Percentiles rank a stretch among this genome's conserved stretches.
Evolutionary conservation across 2,797 vertebrate genomes (phyloP).

Genomic region (Anguilla marmorata): DNA sequence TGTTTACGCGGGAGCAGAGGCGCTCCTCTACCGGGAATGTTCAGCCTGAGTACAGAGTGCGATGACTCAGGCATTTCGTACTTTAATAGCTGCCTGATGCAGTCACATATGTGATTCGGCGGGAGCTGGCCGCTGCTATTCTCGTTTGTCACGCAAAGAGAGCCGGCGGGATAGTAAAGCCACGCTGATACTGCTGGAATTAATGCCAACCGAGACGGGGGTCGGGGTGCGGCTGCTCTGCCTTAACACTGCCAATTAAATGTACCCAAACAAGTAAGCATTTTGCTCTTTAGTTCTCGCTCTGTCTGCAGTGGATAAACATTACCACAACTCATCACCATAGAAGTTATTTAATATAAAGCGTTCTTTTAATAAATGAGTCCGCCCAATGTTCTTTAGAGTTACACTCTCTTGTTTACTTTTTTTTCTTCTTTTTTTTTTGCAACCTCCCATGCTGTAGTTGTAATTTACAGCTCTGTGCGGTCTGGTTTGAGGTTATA

Average conservation of each 20-base stretch:
- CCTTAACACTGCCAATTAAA: not conserved
- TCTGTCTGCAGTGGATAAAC: not conserved
- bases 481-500: not conserved
- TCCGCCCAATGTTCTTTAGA: not conserved
- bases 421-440: not conserved
- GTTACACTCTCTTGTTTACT: conserved; percentile 39
- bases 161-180: conserved; percentile 49
- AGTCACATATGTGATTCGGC: conserved; percentile 56
- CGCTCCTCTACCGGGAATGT: conserved; percentile 64
- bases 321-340: not conserved
- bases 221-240: too few relatives aligned
- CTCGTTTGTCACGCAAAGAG: conserved; percentile 53
- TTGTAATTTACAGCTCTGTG: not conserved
- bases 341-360: not conserved
- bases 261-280: not conserved
- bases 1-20: conserved; percentile 53
- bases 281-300: not conserved
- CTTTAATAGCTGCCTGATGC: conserved; percentile 64
- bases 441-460: not conserved
- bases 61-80: conserved; percentile 68
- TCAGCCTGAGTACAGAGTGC: conserved; percentile 41
- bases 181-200: conserved; percentile 53
- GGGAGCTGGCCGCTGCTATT: conserved; percentile 50
- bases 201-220: conserved; percentile 32
- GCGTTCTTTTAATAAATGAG: too few relatives aligned